Evolutionary conservation across 2,113 vertebrate genomes (phyloP).

Genomic region (Protomyctophum bolini): DNA sequence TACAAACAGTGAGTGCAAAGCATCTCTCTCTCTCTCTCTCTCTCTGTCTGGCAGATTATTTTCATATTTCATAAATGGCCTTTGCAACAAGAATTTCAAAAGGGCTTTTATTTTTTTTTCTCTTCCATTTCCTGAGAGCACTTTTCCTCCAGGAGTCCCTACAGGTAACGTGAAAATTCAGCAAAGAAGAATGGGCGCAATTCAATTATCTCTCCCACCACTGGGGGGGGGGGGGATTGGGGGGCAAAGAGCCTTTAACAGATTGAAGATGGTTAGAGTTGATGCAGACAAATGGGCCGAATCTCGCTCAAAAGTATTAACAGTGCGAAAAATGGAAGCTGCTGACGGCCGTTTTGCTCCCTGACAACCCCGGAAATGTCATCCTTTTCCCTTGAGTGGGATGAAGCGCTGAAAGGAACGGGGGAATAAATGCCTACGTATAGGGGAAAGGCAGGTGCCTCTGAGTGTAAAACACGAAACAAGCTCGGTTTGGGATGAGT

Average conservation of each 20-base stretch:
- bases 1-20: conserved; percentile 44
- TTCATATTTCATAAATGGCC: conserved; percentile 56
- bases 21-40: conserved; percentile 2
- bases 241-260: conserved; percentile 61
- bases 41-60: conserved; percentile 29
- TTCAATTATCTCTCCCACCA: conserved; percentile 65
- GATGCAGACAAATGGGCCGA: conserved; percentile 68
- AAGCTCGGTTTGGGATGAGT: no score
- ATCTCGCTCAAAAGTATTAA: conserved; percentile 47
- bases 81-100: conserved; percentile 48
- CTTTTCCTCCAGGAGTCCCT: conserved; percentile 40
- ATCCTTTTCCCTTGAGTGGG: conserved; percentile 39
- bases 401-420: conserved; percentile 32
- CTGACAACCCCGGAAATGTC: conserved; percentile 31
- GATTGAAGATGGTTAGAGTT: conserved; percentile 62
- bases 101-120: conserved; percentile 25
- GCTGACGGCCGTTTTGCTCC: conserved; percentile 22
- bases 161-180: conserved; percentile 63
- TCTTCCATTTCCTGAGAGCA: conserved; percentile 18
- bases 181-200: conserved; percentile 59
- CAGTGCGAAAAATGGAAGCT: conserved; percentile 1
- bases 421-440: conserved; percentile 9
- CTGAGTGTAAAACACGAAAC: not conserved
- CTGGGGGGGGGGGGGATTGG: conserved; percentile 9
- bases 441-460: no score